phyloP scores from a whole-genome alignment of 1,140 invertebrate genomes.

The Propsilocerus akamusi region DNA sequence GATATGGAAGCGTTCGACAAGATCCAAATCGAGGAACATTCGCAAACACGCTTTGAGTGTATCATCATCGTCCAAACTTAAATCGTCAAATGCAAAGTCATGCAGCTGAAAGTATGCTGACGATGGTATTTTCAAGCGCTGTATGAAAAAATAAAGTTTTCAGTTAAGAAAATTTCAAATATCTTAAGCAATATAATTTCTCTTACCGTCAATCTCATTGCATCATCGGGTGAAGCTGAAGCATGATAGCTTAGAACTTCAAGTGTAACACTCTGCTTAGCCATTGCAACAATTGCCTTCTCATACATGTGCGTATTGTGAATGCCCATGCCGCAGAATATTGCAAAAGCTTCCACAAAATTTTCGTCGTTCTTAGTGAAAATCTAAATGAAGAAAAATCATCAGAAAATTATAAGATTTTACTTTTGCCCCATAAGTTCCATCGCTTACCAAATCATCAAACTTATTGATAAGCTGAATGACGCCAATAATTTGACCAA shows the following conservation, averaged over 20 bases:
- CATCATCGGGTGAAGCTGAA: constrained; percentile 76
- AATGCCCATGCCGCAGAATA: constrained; percentile 96
- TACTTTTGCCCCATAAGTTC: no score
- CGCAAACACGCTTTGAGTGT: constrained; percentile 72
- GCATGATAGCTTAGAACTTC: constrained; percentile 94
- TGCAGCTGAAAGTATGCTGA: constrained; percentile 64
- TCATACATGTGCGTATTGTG: constrained; percentile 96
- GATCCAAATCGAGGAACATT: constrained; percentile 82
- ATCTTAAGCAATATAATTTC: background rate
- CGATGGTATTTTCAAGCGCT: constrained; percentile 58
- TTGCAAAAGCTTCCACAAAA: constrained; percentile 89
- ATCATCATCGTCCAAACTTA: constrained; percentile 65
- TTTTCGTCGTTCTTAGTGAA: constrained; percentile 88
- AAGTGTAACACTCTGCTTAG: constrained; percentile 86
- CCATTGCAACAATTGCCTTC: constrained; percentile 78
- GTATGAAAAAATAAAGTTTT: constrained; percentile 11
- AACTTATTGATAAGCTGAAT: constrained; percentile 87
- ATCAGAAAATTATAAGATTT: no score
- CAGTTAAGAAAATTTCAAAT: background rate
- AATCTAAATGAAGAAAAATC: constrained; percentile 9
- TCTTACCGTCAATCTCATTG: constrained; percentile 60
- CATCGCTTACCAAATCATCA: constrained; percentile 46
- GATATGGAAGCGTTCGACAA: constrained; percentile 78
- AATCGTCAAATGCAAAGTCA: constrained; percentile 75
- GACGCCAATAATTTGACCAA: constrained; percentile 77